Evolutionary conservation across 1,140 invertebrate species (phyloP), one percentile per base, ranked within the genome.

Genomic region (Hycleus phaleratus): DNA sequence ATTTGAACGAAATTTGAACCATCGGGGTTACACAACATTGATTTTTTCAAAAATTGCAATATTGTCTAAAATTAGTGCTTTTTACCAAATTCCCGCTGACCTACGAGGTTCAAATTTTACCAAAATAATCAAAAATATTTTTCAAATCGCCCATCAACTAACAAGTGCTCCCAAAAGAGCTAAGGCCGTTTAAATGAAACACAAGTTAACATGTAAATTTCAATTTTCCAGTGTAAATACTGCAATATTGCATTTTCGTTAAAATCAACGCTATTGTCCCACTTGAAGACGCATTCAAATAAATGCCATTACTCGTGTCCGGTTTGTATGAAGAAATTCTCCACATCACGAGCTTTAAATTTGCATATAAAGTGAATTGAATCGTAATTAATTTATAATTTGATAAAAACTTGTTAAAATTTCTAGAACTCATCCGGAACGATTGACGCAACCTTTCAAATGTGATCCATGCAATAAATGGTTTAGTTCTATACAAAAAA

Each of bases 201-300:
- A 2, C 4, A 32, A 1, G 7, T 32, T 32, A 32, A 32, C 1
- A 4, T 32, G 1, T 3, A 32, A 5, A 32, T 32, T 32, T 5
- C 7, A 5, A 7, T 32, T 32, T 67, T 68, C 12, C 43, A 70
- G 66, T 70, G 68, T 59, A 53, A 64, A 48, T 44, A 52, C 24
- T 72, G 70, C 46, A 52, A 56, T 12, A 59, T 49, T 4, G 38
- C 55, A n/a, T 72, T 72, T 59, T 47, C 68, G 8, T 49, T 71
- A 46, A 72, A 72, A 58, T 63, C 64, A 4, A 70, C 68, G 1
- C 60, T 72, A 45, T 54, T 55, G 43, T 54, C 56, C 39, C 70
- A 72, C 56, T 49, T 66, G 12, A 65, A 65, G 50, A 66, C 65
- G 4, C 69, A 72, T 57, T 49, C n/a, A 25, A 38, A 44, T 18